These are phyloP conservation scores for Falco peregrinus DNA, from an alignment of 2,797 vertebrate species.

Conservation along the genomic window DNA sequence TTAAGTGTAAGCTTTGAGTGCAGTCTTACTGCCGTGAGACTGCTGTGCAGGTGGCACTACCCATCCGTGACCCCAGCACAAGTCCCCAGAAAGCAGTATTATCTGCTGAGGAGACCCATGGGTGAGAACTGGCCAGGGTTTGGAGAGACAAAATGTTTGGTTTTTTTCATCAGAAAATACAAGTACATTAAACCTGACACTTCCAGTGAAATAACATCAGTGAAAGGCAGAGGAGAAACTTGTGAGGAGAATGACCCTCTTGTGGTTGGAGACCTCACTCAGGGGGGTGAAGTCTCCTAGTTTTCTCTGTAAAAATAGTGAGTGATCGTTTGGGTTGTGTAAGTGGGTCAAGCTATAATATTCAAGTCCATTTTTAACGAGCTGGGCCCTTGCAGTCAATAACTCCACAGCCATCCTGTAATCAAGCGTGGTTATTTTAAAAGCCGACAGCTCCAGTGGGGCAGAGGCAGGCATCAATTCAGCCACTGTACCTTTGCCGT, in stretches of 20 bases:
- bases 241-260: not conserved
- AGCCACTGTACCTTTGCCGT: not conserved
- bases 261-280: not conserved
- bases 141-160: not conserved
- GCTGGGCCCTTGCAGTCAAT: not conserved
- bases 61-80: accelerated
- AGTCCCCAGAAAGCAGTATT: not conserved
- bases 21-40: accelerated
- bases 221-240: not conserved
- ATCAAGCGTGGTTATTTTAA: constrained; percentile 14
- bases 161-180: not conserved
- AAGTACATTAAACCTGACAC: not conserved
- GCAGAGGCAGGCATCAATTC: not conserved
- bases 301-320: constrained; percentile 2
- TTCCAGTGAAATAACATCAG: not conserved
- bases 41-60: not conserved
- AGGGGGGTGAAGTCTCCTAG: too few relatives aligned
- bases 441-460: not conserved
- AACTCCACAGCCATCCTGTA: not conserved
- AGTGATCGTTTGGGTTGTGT: not conserved
- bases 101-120: not conserved
- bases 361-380: not conserved
- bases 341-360: not conserved
- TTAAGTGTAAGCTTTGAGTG: not conserved
- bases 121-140: not conserved